These are phyloP conservation scores for Lateolabrax maculatus DNA, from an alignment of 2,797 vertebrate species.

Conservation along the genomic window DNA sequence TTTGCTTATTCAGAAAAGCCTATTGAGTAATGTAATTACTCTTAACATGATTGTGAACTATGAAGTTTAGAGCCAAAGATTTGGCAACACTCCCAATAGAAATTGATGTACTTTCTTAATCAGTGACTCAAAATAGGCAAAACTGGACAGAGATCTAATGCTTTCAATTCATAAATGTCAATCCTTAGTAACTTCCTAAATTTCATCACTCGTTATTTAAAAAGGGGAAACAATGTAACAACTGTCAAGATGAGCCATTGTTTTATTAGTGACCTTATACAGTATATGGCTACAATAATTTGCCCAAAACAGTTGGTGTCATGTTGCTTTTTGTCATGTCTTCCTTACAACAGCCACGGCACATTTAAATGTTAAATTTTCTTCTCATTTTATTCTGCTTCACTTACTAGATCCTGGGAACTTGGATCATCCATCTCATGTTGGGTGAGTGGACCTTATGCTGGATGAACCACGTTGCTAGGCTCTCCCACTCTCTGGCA, in stretches of 20 bases:
- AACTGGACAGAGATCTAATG: neutral
- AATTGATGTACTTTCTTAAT: too few relatives aligned
- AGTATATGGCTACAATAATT: neutral
- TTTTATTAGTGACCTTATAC: neutral
- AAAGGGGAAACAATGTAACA: slow-evolving; percentile 6
- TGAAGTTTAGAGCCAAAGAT: neutral
- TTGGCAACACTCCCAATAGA: neutral
- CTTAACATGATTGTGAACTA: neutral
- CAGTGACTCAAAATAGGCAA: neutral
- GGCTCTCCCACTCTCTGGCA: slow-evolving; percentile 89
- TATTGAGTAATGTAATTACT: neutral
- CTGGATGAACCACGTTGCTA: slow-evolving; percentile 96
- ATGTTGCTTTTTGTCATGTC: neutral
- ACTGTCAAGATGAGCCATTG: neutral
- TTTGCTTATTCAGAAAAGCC: slow-evolving; percentile 7
- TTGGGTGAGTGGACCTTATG: slow-evolving; percentile 96
- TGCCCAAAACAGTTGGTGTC: neutral
- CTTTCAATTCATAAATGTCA: neutral
- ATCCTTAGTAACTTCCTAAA: neutral
- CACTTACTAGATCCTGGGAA: slow-evolving; percentile 97
- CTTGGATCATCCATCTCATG: slow-evolving; percentile 97
- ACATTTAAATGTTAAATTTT: neutral
- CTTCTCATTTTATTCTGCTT: neutral
- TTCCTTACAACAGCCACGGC: neutral
- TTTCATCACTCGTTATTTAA: neutral